Evolutionary conservation across 2,888 invertebrate genomes (phyloP), one percentile per base, ranked within the genome.

Genomic region (Smittia aterrima): DNA sequence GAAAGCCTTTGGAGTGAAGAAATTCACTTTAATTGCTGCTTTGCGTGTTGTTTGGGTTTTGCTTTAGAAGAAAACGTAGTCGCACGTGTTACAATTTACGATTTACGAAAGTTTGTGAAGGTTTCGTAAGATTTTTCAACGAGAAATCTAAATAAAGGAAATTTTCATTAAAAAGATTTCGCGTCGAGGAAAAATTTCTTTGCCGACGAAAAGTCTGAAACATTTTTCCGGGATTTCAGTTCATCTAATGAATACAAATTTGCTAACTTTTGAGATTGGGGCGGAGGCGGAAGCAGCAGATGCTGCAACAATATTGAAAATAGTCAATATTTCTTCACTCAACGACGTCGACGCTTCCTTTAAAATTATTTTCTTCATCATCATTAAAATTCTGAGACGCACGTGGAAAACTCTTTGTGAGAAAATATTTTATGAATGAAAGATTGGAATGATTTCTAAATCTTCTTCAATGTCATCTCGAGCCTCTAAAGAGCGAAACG

Each of bases 241-340:
- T 47, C 47, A 32, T 47, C n/a, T 47, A 47, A 47, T 47, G 47
- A 47, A 47, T 47, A 47, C 16, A n/a, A 47, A 47, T 47, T n/a
- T 13, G 47, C 16, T 47, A 16, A 47, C 47, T 47, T 47, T 47
- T 38, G 6, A 38, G 32, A 6, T 16, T 11, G 11, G 16, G 16
- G 47, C 47, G 16, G 47, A 47, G 2, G 47, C 11, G 47, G 16
- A 47, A 47, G 16, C 11, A 47, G 47, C 47, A 47, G 47, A 47
- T 47, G 47, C 47, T n/a, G 47, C 11, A 47, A 11, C 47, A n/a
- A 32, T 32, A 32, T 32, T 32, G 32, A 32, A 32, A n/a, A 47
- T 38, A 47, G 16, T 47, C 47, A 47, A 32, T 32, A 32, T 32
- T 32, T 32, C 32, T 32, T 32, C 32, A 6, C 9, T 32, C 32